Conservation (phyloP, 92 coral and sea anemone genomes). For the Epizoanthus fatuus region DNA sequence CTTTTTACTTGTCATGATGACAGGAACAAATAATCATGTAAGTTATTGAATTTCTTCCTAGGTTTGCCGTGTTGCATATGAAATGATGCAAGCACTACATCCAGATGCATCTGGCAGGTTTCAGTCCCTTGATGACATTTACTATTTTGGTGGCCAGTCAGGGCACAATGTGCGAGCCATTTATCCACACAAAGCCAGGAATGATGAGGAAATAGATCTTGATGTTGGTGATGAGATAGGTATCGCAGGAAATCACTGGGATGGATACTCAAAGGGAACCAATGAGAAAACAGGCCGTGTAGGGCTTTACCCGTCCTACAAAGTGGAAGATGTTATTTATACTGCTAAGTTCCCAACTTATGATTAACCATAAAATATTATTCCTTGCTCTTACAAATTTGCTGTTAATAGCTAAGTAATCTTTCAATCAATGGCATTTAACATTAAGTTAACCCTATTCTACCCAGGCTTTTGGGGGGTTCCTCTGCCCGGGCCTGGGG, state of each 20-base stretch:
- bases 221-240: conserved; percentile 82
- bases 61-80: conserved; percentile 98
- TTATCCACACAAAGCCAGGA: conserved; percentile 81
- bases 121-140: conserved; percentile 96
- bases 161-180: conserved; percentile 90
- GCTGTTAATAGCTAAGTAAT: too few relatives aligned
- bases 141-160: conserved; percentile 97
- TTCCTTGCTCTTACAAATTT: neutral
- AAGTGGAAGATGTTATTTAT: conserved; percentile 94
- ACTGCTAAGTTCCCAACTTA: conserved; percentile 87
- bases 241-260: conserved; percentile 99
- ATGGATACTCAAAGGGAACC: conserved; percentile 94
- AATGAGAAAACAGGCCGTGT: conserved; percentile 63
- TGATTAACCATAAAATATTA: conserved; percentile 40
- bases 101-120: conserved; percentile 92
- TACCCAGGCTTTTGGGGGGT: too few relatives aligned
- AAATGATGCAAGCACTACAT: conserved; percentile 91
- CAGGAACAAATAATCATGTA: neutral
- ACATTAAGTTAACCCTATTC: too few relatives aligned
- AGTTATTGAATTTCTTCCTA: conserved; percentile 4
- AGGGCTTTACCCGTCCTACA: conserved; percentile 95
- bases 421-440: too few relatives aligned
- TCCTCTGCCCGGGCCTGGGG: too few relatives aligned
- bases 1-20: neutral
- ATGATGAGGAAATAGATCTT: conserved; percentile 72